Base-by-base conservation (phyloP, 2,797 vertebrate species). In the Hyperoplus lanceolatus region DNA sequence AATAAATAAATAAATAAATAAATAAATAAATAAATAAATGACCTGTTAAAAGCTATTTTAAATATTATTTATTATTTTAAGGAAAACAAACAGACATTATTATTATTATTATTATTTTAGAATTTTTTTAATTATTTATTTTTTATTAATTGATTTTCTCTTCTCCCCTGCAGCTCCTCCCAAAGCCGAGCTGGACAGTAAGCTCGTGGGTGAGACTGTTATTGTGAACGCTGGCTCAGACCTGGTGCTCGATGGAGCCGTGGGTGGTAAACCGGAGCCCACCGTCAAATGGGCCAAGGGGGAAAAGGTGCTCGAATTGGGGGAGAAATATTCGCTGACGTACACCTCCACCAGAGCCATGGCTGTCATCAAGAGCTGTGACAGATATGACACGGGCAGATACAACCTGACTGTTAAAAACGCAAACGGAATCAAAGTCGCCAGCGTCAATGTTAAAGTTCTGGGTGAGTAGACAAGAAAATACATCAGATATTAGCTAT, bases 211-310 rank as follows among this genome's bases (percentile, higher is more conserved):
- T 64, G 98, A 99, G 87, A 90, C 96, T 6, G 91, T 99, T 54
- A 97, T 94, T 1, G 94, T 99, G 78, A 90, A 93, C 62, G 98
- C 97, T 65, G 98, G 97, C 78, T 97, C 98, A 0, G 98, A 99
- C 92, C 94, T 99, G 48, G 97, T 99, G 77, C 96, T 99, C 16
- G 98, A 99, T 75, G 98, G 97, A 1, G 95, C 96, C 0, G 83
- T 99, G 86, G 98, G 98, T 75, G 98, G 98, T 48, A 99, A 99
- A 95, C 98, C 98, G 82, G 97, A 99, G 91, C 98, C 98, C 57
- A 98, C 97, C n/a, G 98, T 99, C 9, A 97, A 96, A 92, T 99
- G 98, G 98, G 95, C 97, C 11, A 99, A 99, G 94, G 97, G 96
- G 16, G 97, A 99, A 45, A 98, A 95, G 82, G 97, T 98, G 78